Evolutionary conservation across 35 echinoderm and acorn worm species (phyloP).

Genomic region (Lytechinus pictus): DNA sequence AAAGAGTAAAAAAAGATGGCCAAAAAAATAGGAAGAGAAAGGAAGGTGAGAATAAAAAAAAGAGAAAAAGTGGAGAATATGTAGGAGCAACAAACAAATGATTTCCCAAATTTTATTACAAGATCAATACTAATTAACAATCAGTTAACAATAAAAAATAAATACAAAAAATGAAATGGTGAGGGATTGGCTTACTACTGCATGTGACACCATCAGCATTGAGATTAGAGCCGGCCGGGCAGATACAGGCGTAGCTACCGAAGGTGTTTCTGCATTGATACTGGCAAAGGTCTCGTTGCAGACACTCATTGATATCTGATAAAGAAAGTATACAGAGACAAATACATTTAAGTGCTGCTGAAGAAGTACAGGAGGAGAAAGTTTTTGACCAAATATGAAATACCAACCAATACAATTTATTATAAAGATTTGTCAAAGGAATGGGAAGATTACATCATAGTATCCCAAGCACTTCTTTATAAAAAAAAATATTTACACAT

Average conservation of each 20-base stretch:
- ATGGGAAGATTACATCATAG: no score
- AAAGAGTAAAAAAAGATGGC: no score
- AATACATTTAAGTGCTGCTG: no score
- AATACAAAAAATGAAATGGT: neutral
- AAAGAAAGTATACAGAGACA: neutral
- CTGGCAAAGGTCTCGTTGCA: slow-evolving; percentile 58
- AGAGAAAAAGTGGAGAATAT: no score
- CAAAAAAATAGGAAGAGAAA: no score
- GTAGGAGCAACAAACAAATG: no score
- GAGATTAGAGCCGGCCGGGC: slow-evolving; percentile 69
- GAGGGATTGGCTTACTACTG: slow-evolving; percentile 64
- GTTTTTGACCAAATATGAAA: no score
- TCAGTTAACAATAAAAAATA: neutral
- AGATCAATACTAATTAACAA: neutral
- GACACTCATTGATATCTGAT: slow-evolving; percentile 92
- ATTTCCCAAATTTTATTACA: neutral
- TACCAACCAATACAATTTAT: neutral
- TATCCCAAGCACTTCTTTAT: no score
- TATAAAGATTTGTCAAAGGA: neutral
- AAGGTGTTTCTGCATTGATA: slow-evolving; percentile 80
- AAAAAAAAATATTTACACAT: no score
- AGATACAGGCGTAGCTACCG: slow-evolving; percentile 85
- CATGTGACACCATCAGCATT: slow-evolving; percentile 86
- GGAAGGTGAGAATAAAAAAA: no score
- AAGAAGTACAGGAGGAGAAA: neutral